Evolutionary conservation across 2,888 invertebrate genomes (phyloP).

Genomic region (Volucella zonaria): DNA sequence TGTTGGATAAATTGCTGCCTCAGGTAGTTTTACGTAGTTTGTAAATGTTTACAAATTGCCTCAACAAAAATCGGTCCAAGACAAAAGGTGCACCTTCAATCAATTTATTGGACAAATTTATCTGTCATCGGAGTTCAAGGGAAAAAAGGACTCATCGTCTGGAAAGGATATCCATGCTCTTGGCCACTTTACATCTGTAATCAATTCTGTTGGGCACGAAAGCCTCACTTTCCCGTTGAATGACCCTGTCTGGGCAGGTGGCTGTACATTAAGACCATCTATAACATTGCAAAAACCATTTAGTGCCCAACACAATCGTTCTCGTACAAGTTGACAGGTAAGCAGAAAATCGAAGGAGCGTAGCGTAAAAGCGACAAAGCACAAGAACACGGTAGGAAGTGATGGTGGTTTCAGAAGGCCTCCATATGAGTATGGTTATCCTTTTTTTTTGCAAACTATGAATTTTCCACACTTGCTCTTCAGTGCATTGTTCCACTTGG

Average conservation of each 20-base stretch:
- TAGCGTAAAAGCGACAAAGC: slow-evolving; percentile 41
- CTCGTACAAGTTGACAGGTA: slow-evolving; percentile 49
- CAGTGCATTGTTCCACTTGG: slow-evolving; percentile 60
- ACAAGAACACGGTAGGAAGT: slow-evolving; percentile 8
- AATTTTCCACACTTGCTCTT: slow-evolving; percentile 48
- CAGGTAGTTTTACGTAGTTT: too few relatives aligned
- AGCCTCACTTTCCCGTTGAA: slow-evolving; percentile 47
- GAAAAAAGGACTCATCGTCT: not conserved
- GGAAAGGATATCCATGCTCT: slow-evolving; percentile 4
- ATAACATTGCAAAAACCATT: slow-evolving; percentile 64
- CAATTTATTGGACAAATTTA: slow-evolving; percentile 44
- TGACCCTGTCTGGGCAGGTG: slow-evolving; percentile 31
- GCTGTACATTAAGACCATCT: slow-evolving; percentile 32
- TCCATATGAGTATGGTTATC: not conserved
- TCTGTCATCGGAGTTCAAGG: slow-evolving; percentile 45
- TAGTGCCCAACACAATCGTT: slow-evolving; percentile 33
- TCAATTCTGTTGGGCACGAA: slow-evolving; percentile 20
- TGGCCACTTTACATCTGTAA: slow-evolving; percentile 38
- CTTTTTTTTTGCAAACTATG: slow-evolving; percentile 61
- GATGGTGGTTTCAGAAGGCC: not conserved
- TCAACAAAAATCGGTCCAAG: not conserved
- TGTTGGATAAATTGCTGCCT: too few relatives aligned
- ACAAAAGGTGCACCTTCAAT: slow-evolving; percentile 16
- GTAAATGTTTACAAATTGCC: not conserved
- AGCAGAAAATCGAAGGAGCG: slow-evolving; percentile 53